phyloP scores from a whole-genome alignment of 2,797 vertebrate species.

The Dromococcyx pavoninus region DNA sequence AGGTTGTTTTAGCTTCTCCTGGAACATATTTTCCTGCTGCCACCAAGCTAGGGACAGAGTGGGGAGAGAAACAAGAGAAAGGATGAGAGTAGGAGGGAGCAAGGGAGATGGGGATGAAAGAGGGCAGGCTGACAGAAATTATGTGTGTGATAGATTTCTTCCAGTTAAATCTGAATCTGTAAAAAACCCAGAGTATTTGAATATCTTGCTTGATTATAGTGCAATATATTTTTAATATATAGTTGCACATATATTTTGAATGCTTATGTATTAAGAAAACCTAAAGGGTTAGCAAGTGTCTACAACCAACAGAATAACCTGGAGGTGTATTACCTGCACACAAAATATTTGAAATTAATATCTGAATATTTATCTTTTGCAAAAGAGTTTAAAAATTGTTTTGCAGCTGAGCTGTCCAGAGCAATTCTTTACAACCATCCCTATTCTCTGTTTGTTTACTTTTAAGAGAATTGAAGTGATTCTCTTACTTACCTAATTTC shows the following conservation, averaged over 20 bases:
- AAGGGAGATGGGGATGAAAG: background rate
- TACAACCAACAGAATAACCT: background rate
- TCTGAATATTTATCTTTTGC: background rate
- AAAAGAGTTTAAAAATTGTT: background rate
- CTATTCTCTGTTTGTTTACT: background rate
- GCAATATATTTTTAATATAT: background rate
- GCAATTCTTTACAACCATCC: background rate
- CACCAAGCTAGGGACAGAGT: background rate
- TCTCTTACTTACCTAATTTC: slow-evolving; percentile 8
- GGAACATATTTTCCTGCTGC: background rate
- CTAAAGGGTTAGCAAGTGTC: background rate
- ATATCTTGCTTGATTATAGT: background rate
- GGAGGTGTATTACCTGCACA: background rate
- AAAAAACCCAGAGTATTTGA: background rate
- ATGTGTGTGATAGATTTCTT: background rate
- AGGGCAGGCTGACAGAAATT: background rate
- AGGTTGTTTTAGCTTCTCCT: background rate
- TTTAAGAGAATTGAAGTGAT: background rate
- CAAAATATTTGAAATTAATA: background rate
- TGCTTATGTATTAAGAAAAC: background rate
- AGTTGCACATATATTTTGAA: background rate
- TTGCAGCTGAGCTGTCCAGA: background rate
- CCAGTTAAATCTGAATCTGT: background rate
- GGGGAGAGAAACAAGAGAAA: background rate
- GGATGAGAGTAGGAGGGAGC: background rate